phyloP scores from a whole-genome alignment of 2,888 invertebrate genomes.

The Odontothrips loti region DNA sequence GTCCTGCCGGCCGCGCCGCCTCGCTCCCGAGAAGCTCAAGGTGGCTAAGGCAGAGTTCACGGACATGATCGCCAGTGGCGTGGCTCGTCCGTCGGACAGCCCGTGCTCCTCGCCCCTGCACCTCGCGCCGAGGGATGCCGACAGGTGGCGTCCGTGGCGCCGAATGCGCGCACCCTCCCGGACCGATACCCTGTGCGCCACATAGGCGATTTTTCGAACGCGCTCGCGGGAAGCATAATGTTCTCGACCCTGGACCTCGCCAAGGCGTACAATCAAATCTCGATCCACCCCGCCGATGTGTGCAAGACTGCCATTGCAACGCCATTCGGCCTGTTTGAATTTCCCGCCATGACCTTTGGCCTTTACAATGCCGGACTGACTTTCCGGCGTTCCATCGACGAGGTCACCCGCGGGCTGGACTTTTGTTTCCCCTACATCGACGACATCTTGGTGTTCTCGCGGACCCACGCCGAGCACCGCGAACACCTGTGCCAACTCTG shows the following conservation, averaged over 20 bases:
- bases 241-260: slow-evolving; percentile 39
- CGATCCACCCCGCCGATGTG: slow-evolving; percentile 35
- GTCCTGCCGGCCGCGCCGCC: slow-evolving; percentile 41
- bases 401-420: too few species aligned
- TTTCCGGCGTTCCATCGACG: slow-evolving; percentile 37
- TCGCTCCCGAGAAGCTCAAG: slow-evolving; percentile 42
- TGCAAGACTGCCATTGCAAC: slow-evolving; percentile 37
- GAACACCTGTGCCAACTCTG: slow-evolving; percentile 37
- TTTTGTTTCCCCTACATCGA: too few species aligned
- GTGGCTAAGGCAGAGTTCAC: slow-evolving; percentile 43
- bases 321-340: slow-evolving; percentile 43
- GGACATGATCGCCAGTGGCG: slow-evolving; percentile 43
- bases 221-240: slow-evolving; percentile 37
- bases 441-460: too few species aligned
- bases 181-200: slow-evolving; percentile 42
- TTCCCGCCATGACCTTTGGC: slow-evolving; percentile 42
- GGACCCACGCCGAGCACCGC: slow-evolving; percentile 37
- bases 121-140: slow-evolving; percentile 39
- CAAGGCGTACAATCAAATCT: slow-evolving; percentile 41
- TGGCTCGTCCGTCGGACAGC: slow-evolving; percentile 46
- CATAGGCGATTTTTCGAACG: slow-evolving; percentile 39
- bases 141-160: slow-evolving; percentile 40
- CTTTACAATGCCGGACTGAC: slow-evolving; percentile 43
- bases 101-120: slow-evolving; percentile 46
- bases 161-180: slow-evolving; percentile 41